These are phyloP conservation scores for Tetramorium parvispinum DNA, from an alignment of 1,140 invertebrate species.

Conservation along the genomic window DNA sequence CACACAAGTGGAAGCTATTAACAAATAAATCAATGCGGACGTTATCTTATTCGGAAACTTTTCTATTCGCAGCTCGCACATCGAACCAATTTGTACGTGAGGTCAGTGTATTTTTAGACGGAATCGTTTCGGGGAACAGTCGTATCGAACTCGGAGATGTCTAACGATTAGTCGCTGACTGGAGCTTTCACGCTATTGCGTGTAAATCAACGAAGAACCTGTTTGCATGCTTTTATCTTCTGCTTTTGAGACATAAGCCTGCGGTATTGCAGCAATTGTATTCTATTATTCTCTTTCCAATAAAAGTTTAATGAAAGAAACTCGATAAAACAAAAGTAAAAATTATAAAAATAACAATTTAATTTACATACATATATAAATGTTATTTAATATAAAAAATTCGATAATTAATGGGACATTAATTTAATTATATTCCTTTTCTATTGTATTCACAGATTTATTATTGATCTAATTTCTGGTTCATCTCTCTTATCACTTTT, in stretches of 20 bases:
- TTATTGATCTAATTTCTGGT: not conserved
- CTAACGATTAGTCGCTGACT: not conserved
- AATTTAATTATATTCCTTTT: not conserved
- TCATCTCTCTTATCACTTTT: not conserved
- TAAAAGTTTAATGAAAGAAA: slow-evolving; percentile 3
- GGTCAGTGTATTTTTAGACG: slow-evolving; percentile 34
- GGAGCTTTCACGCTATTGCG: slow-evolving; percentile 34
- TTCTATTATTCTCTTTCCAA: not conserved
- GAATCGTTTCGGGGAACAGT: not conserved
- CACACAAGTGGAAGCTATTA: slow-evolving; percentile 3
- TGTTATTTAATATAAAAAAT: not conserved
- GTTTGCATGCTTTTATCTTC: slow-evolving; percentile 25
- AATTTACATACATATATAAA: not conserved
- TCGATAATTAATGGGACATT: not conserved
- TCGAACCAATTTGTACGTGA: slow-evolving; percentile 13
- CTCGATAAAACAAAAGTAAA: not conserved
- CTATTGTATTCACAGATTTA: not conserved
- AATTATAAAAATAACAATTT: not conserved
- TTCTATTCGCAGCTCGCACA: slow-evolving; percentile 11
- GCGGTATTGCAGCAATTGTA: not conserved
- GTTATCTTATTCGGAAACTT: not conserved
- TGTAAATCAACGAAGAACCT: slow-evolving; percentile 38
- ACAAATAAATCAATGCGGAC: not conserved
- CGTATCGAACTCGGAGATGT: slow-evolving; percentile 23
- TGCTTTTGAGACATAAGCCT: slow-evolving; percentile 10